A percentile compares a stretch with the other conserved stretches of the same genome.
phyloP scores from a whole-genome alignment of 2,797 vertebrate species.

The Etheostoma nigrum region DNA sequence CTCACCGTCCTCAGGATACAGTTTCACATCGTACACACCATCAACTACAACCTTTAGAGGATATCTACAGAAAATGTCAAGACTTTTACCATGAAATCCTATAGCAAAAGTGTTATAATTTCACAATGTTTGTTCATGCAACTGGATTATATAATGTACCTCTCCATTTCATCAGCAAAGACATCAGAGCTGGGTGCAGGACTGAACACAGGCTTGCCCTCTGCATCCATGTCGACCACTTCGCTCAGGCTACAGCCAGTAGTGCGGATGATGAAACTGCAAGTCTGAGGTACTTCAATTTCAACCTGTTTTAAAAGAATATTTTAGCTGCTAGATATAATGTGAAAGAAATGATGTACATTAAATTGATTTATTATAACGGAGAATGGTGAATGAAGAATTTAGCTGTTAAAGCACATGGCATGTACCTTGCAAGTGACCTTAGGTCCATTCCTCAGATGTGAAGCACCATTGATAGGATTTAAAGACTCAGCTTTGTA shows the following conservation, averaged over 20 bases:
- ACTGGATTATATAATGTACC: slow-evolving; percentile 68
- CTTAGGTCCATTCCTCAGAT: slow-evolving; percentile 61
- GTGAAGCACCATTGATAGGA: slow-evolving; percentile 82
- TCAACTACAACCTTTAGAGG: slow-evolving; percentile 84
- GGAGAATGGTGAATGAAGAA: not conserved
- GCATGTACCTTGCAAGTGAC: slow-evolving; percentile 62
- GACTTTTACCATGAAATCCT: not conserved
- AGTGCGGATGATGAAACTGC: slow-evolving; percentile 34
- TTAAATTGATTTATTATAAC: not conserved
- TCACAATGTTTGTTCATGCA: not conserved
- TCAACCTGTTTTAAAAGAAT: slow-evolving; percentile 84
- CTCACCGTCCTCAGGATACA: slow-evolving; percentile 91
- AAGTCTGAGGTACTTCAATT: slow-evolving; percentile 53
- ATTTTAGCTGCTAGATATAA: not conserved
- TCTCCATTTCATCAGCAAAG: slow-evolving; percentile 92
- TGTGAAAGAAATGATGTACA: not conserved
- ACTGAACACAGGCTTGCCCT: slow-evolving; percentile 84
- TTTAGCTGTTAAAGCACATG: not conserved
- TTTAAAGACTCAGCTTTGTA: slow-evolving; percentile 89
- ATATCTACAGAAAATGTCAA: slow-evolving; percentile 8
- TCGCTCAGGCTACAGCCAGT: slow-evolving; percentile 90
- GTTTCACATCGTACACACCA: slow-evolving; percentile 83
- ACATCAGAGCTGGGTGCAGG: slow-evolving; percentile 86
- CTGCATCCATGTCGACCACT: slow-evolving; percentile 77
- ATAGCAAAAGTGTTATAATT: not conserved